These are phyloP conservation scores for Drosophila helvetica DNA, from an alignment of 2,888 invertebrate species.

Conservation along the genomic window DNA sequence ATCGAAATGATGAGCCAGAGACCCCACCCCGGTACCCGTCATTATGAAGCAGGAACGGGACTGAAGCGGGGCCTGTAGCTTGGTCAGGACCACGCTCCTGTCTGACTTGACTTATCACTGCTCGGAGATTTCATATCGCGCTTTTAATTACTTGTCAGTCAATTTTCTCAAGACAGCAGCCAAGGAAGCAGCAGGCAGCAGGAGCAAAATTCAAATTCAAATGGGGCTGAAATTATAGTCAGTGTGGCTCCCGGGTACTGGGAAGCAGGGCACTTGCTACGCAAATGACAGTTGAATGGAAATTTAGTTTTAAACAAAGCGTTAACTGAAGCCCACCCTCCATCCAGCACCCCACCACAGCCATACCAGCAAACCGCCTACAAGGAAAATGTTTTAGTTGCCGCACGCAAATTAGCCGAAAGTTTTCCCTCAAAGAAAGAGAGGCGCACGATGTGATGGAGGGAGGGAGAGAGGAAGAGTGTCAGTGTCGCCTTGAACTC, in stretches of 20 bases:
- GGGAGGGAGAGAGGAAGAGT: not conserved
- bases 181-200: slow-evolving; percentile 20
- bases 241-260: not conserved
- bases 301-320: slow-evolving; percentile 68
- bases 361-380: slow-evolving; percentile 33
- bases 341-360: not conserved
- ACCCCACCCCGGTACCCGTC: not conserved
- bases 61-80: not conserved
- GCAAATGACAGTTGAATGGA: slow-evolving; percentile 75
- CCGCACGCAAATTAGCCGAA: slow-evolving; percentile 72
- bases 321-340: slow-evolving; percentile 21
- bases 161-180: slow-evolving; percentile 42
- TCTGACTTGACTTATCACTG: slow-evolving; percentile 16
- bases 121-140: slow-evolving; percentile 25
- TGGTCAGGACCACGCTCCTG: not conserved
- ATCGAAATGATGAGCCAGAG: slow-evolving; percentile 21
- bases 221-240: slow-evolving; percentile 7
- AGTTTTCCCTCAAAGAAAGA: slow-evolving; percentile 46
- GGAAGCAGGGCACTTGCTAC: slow-evolving; percentile 28
- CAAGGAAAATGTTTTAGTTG: slow-evolving; percentile 66
- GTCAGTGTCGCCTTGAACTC: slow-evolving; percentile 55
- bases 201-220: slow-evolving; percentile 57
- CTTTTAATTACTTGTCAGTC: slow-evolving; percentile 75
- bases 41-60: not conserved
- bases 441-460: slow-evolving; percentile 2